These are phyloP conservation scores for Neomonachus schauinslandi DNA, from an alignment of 2,113 vertebrate species.

Conservation along the genomic window DNA sequence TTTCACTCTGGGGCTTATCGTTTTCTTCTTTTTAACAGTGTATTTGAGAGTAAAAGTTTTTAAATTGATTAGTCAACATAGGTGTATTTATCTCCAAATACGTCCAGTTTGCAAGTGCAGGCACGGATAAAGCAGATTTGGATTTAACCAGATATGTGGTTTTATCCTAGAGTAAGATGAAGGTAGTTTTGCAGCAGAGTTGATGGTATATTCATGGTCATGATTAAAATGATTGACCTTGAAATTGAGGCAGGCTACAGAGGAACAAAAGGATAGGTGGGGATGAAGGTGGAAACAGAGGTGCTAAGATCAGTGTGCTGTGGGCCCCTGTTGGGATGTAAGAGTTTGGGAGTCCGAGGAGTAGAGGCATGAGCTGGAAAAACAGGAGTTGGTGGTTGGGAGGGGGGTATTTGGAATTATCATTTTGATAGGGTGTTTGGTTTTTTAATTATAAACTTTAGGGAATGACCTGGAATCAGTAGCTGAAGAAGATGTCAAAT, in stretches of 20 bases:
- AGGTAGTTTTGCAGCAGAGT: not conserved
- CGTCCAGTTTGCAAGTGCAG: not conserved
- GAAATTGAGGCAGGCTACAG: not conserved
- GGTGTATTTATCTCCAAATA: not conserved
- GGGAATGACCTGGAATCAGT: not conserved
- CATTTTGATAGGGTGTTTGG: not conserved
- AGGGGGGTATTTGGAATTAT: not conserved
- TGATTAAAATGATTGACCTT: not conserved
- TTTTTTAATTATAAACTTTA: not conserved
- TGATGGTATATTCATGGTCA: not conserved
- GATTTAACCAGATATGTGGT: not conserved
- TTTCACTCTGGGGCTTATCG: not conserved
- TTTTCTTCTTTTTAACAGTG: not conserved
- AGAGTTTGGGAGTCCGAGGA: not conserved
- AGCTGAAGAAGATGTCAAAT: not conserved
- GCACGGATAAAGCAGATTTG: not conserved
- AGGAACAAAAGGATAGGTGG: not conserved
- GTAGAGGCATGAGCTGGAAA: not conserved
- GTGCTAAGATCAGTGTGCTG: not conserved
- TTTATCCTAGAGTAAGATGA: not conserved
- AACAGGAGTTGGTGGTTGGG: not conserved
- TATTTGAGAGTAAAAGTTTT: not conserved
- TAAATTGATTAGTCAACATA: not conserved
- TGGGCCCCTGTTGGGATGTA: not conserved
- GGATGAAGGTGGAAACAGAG: not conserved